These are phyloP conservation scores for Prietella phreatophila DNA, from an alignment of 2,113 vertebrate genomes.

Conservation along the genomic window DNA sequence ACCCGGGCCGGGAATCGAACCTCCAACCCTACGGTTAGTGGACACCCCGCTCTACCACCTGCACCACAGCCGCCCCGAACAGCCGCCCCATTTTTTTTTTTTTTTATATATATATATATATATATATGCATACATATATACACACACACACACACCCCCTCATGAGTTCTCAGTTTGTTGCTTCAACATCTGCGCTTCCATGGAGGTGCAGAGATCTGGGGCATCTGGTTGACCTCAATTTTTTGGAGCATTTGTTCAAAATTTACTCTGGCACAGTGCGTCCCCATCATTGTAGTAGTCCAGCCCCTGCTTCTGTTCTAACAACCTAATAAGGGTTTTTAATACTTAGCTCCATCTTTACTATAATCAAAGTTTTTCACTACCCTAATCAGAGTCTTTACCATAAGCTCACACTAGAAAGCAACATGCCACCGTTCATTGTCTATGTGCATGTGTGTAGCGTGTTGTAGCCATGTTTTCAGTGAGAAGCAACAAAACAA, in stretches of 20 bases:
- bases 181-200: not conserved
- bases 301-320: not conserved
- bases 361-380: not conserved
- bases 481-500: not conserved
- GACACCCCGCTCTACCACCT: too few species aligned
- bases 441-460: not conserved
- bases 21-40: too few species aligned
- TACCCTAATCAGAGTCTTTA: not conserved
- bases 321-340: conserved; percentile 8
- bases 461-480: not conserved
- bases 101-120: too few species aligned
- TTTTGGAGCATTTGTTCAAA: not conserved
- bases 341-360: not conserved
- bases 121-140: too few species aligned
- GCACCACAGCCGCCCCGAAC: too few species aligned
- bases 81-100: too few species aligned
- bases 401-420: not conserved
- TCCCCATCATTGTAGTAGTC: not conserved
- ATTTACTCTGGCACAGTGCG: not conserved
- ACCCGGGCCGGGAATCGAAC: too few species aligned
- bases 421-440: not conserved
- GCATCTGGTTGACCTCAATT: not conserved
- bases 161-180: not conserved
- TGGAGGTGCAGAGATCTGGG: not conserved
- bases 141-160: not conserved